Base-by-base conservation (phyloP, 2,797 vertebrate species). In the Acipenser transmontanus region DNA sequence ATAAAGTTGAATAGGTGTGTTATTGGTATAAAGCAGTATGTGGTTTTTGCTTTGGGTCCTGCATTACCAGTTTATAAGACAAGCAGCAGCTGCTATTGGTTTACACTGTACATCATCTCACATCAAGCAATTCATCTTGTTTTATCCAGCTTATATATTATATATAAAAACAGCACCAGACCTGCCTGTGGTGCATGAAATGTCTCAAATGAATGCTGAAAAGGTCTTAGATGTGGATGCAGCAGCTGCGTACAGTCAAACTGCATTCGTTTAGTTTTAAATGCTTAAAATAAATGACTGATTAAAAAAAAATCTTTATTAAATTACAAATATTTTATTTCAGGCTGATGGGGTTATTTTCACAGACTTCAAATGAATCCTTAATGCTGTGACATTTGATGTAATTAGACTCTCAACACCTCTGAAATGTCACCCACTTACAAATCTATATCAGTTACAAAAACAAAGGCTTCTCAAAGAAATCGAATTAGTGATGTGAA, bases 401-500 rank as follows among this genome's bases (percentile, higher is more conserved):
- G 62, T 71, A 74, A 75, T 75, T 71, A 75, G 65, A 66, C 59
- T 59, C 17, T 50, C 68, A 62, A 69, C 65, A 61, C 66, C 68
- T 63, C 75, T 66, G 73, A 80, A 78, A 78, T 79, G 69, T 72
- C 75, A 62, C 13, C 59, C 65, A 68, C 63, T 62, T 60, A 11
- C 73, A 51, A 52, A 64, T 56, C 71, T 68, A 47, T 13, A 68
- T 63, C 49, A 57, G 68, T 66, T 69, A 49, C 48, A 64, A 71
- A 74, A 80, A 73, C 69, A 75, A 80, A 75, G 73, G 68, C 71
- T 75, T 80, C 73, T 69, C 56, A 59, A 64, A 75, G 73, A 72
- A 75, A 69, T 70, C 68, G 62, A 66, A 73, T 75, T 66, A 69
- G 34, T 3, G 2, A 34, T 3, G 34, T 34, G 34, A 34, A 34